Evolutionary conservation across 64 coral and sea anemone species (phyloP), one percentile per base, ranked within the genome.

Genomic region (Platygyra sinensis): DNA sequence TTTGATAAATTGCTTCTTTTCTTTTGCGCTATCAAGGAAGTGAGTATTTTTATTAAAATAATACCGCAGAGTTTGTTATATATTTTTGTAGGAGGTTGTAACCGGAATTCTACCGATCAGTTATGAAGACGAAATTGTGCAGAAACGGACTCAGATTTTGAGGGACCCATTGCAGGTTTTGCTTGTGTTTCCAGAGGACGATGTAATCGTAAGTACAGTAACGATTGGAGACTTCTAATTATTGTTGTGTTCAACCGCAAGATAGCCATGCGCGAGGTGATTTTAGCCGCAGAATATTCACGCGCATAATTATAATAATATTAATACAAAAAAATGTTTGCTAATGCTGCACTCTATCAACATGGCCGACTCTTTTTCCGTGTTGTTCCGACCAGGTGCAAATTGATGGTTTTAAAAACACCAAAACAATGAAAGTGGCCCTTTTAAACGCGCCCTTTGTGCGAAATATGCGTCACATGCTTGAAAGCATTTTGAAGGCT

Each of bases 101-200:
- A 92, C 87, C 71, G 95, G 95, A 77, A 83, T 97, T 15, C 74
- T 97, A n/a, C 95, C 95, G 24, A 93, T 97, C 49, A 94, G 88
- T n/a, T 97, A 97, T 38, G 95, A 97, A 76, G 91, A 97, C 57
- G 95, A 97, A 83, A 97, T 97, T 49, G 95, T 97, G 62, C 95
- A 94, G 60, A 97, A 94, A 63, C 83, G 95, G 36, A 97, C 95
- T 25, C 95, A 97, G 80, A 97, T 97, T 42, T 75, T 97, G n/a
- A 77, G 95, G 25, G 95, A 97, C 73, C 92, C 95, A 10, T n/a
- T 97, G 16, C 95, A 97, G 60, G 75, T 86, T 52, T 63, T 97
- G 20, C 81, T 97, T 5, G 67, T 97, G 24, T 97, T 97, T 55
- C 95, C 95, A 3, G 83, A 77, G 78, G 95, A 97, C 73, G 91